Evolutionary conservation across 2,113 vertebrate genomes (phyloP).

Genomic region (Phrynosoma blainvillii): DNA sequence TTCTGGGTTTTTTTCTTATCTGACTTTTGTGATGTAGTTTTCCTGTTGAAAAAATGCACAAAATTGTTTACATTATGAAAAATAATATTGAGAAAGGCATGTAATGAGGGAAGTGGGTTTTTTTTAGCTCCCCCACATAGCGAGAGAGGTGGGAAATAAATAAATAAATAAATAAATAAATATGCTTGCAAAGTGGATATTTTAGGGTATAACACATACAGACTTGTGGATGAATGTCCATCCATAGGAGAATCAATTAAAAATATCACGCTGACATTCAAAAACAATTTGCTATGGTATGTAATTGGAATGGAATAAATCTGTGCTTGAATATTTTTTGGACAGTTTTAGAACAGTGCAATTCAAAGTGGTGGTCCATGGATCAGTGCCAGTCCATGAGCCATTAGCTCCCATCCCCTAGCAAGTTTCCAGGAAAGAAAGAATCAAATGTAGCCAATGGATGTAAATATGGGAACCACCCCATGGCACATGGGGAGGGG

Average conservation of each 20-base stretch:
- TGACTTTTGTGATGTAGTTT: background rate
- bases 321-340: background rate
- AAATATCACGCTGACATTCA: background rate
- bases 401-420: too few relatives aligned
- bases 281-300: background rate
- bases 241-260: background rate
- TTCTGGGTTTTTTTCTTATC: background rate
- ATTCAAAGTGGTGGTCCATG: too few relatives aligned
- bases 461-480: too few relatives aligned
- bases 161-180: too few relatives aligned
- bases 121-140: too few relatives aligned
- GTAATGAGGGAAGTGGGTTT: background rate
- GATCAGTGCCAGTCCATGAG: too few relatives aligned
- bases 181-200: too few relatives aligned
- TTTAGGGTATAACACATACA: background rate
- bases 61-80: background rate
- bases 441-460: too few relatives aligned
- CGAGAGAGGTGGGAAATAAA: too few relatives aligned
- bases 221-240: background rate
- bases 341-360: too few relatives aligned
- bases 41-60: background rate
- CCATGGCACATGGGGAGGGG: too few relatives aligned
- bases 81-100: background rate
- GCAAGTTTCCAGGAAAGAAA: too few relatives aligned
- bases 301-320: background rate